A percentile compares a stretch with the other conserved stretches of the same genome.
phyloP scores from a whole-genome alignment of 2,888 invertebrate genomes.

The Volucella inanis region DNA sequence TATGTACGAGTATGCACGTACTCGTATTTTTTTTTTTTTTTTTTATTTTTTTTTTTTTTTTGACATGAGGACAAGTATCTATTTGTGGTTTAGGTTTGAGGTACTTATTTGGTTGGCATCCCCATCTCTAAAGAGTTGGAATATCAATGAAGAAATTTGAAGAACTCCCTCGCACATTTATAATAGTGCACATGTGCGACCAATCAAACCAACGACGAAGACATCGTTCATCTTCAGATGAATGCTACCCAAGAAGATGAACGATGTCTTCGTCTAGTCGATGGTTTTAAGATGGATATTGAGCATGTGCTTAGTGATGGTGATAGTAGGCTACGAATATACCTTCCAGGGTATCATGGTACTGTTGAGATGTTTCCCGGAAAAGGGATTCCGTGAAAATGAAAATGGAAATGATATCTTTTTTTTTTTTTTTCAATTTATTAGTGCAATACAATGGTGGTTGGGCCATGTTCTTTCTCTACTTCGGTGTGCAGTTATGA shows the following conservation, averaged over 20 bases:
- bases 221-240: conserved; percentile 68
- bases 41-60: too few relatives aligned
- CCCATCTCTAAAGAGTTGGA: conserved; percentile 49
- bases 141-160: conserved; percentile 59
- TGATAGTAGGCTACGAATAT: not conserved
- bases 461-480: not conserved
- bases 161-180: conserved; percentile 51
- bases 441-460: conserved; percentile 42
- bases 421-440: conserved; percentile 50
- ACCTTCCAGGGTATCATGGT: too few relatives aligned
- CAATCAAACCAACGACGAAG: conserved; percentile 58
- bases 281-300: conserved; percentile 52
- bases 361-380: conserved; percentile 48
- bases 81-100: conserved; percentile 51
- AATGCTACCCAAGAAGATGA: conserved; percentile 59
- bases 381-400: conserved; percentile 72
- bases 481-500: conserved; percentile 69
- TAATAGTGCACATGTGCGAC: conserved; percentile 74
- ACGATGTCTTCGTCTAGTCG: conserved; percentile 43
- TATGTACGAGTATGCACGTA: not conserved
- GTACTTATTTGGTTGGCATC: not conserved
- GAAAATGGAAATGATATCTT: conserved; percentile 31
- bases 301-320: conserved; percentile 55
- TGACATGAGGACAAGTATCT: conserved; percentile 24
- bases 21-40: too few relatives aligned